Conservation (phyloP, 2,888 invertebrate species). For the Pemphredon lugubris region DNA sequence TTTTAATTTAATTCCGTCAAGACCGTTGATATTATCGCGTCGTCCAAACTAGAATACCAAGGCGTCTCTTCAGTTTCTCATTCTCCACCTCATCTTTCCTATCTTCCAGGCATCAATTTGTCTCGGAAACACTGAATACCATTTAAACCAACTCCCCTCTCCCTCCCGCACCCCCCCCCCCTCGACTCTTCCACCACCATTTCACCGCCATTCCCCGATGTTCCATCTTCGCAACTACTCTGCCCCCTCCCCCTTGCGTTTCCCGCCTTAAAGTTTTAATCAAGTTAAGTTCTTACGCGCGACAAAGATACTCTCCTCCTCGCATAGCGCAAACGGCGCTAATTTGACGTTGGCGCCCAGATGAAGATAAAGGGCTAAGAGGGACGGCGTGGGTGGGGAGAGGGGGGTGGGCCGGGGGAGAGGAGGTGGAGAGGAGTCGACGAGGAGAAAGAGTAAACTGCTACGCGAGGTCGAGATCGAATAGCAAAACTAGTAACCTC, state of each 20-base stretch:
- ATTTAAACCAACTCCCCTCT: constrained; percentile 10
- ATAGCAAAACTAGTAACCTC: constrained; percentile 1
- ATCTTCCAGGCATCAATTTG: constrained; percentile 11
- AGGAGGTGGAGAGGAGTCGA: constrained; percentile 6
- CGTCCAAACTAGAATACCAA: no score
- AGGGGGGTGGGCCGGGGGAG: constrained; percentile 9
- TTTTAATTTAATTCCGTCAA: no score
- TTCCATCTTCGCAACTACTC: constrained; percentile 5
- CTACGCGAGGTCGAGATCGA: background rate
- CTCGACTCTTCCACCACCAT: background rate
- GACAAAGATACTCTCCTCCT: constrained; percentile 58
- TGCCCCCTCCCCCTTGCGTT: constrained; percentile 19
- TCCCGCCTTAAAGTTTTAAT: constrained; percentile 67
- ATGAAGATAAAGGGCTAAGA: constrained; percentile 33
- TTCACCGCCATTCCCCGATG: background rate
- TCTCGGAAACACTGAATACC: constrained; percentile 20
- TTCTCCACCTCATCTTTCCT: constrained; percentile 2
- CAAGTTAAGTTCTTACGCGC: constrained; percentile 69
- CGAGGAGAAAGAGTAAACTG: constrained; percentile 10
- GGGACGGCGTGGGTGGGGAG: background rate
- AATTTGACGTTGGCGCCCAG: constrained; percentile 56
- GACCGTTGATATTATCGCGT: no score
- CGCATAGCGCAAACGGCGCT: constrained; percentile 53
- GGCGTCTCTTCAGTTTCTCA: constrained; percentile 2
- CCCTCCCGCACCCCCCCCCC: background rate